Percentiles rank a stretch among this genome's conserved stretches.
These are phyloP conservation scores for Distichodus sexfasciatus DNA, from an alignment of 2,797 vertebrate species.

Conservation along the genomic window DNA sequence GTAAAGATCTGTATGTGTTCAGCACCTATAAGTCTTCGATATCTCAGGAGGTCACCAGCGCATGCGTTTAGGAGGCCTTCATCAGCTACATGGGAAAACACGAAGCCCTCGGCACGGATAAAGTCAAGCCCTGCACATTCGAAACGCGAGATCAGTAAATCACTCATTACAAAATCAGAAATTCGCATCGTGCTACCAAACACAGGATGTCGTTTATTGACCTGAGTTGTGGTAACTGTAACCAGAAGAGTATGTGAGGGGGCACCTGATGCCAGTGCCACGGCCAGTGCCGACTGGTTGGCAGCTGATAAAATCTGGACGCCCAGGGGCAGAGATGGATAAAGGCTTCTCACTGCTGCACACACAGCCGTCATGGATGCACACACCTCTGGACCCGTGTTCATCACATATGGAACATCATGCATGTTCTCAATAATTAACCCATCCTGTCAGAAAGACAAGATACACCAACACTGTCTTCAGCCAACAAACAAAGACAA, in stretches of 20 bases:
- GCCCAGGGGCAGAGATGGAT: conserved; percentile 73
- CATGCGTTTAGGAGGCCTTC: conserved; percentile 85
- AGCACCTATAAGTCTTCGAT: conserved; percentile 81
- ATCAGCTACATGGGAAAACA: conserved; percentile 82
- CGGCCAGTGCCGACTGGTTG: conserved; percentile 77
- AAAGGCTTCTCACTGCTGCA: conserved; percentile 67
- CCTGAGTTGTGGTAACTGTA: not conserved
- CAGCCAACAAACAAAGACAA: not conserved
- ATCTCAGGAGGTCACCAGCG: conserved; percentile 80
- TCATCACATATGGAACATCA: conserved; percentile 77
- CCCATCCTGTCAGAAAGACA: conserved; percentile 70
- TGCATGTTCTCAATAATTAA: conserved; percentile 90
- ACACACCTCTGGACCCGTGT: conserved; percentile 78
- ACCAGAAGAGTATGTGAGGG: not conserved
- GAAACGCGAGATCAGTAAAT: not conserved
- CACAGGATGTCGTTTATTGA: no score
- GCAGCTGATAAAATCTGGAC: conserved; percentile 82
- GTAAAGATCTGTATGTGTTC: conserved; percentile 84
- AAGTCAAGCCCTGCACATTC: conserved; percentile 76
- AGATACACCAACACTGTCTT: no score
- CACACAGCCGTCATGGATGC: conserved; percentile 78
- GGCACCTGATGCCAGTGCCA: conserved; percentile 84
- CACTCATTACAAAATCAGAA: no score
- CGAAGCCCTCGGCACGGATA: conserved; percentile 80
- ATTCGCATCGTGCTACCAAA: no score